Evolutionary conservation across 2,113 vertebrate genomes (phyloP).

Genomic region (Falcunculus frontatus): DNA sequence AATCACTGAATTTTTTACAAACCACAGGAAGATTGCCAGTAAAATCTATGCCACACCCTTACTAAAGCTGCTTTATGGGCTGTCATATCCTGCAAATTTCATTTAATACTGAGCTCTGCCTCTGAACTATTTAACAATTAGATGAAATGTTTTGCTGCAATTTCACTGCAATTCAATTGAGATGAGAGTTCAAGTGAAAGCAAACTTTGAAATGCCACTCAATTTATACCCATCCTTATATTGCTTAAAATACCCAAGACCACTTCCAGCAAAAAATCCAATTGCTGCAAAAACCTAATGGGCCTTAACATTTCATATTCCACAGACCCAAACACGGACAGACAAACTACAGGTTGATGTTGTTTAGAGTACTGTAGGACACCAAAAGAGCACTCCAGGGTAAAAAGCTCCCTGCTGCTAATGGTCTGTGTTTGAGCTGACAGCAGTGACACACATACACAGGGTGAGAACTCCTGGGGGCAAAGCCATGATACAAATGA

Average conservation of each 20-base stretch:
- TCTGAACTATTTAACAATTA: slow-evolving; percentile 53
- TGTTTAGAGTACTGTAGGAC: background rate
- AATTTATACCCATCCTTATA: slow-evolving; percentile 41
- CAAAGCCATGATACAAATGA: background rate
- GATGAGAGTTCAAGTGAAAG: slow-evolving; percentile 49
- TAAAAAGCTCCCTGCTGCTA: background rate
- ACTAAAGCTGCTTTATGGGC: background rate
- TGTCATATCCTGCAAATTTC: slow-evolving; percentile 25
- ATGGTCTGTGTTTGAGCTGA: background rate
- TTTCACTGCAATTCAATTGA: slow-evolving; percentile 8
- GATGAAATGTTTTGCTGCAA: slow-evolving; percentile 41
- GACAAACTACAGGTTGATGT: slow-evolving; percentile 13
- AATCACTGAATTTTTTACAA: slow-evolving; percentile 32
- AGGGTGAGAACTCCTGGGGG: background rate
- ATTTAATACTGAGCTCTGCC: slow-evolving; percentile 36
- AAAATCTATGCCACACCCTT: background rate
- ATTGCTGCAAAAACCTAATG: slow-evolving; percentile 34
- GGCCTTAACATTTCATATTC: slow-evolving; percentile 21
- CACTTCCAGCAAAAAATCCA: slow-evolving; percentile 54
- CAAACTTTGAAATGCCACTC: slow-evolving; percentile 23
- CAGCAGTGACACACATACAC: background rate
- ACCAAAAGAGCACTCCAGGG: background rate
- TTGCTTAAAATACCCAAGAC: slow-evolving; percentile 40
- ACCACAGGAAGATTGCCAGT: background rate
- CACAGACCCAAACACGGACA: background rate